Base-by-base conservation (phyloP, 2,888 invertebrate species). In the Pristionchus fissidentatus region DNA sequence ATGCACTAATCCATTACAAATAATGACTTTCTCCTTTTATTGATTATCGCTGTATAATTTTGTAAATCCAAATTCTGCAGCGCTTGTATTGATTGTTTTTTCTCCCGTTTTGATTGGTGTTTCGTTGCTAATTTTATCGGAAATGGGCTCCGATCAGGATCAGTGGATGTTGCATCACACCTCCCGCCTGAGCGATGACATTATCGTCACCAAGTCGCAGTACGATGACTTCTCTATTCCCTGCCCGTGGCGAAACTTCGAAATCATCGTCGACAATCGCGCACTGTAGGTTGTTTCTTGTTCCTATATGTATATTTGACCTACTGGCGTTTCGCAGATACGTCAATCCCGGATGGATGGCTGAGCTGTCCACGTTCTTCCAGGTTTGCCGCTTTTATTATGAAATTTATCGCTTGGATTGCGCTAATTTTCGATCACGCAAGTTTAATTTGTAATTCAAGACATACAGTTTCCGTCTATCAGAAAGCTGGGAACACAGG, bases 211-310 rank as follows among this genome's bases (percentile, higher is more conserved):
- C 8, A 85, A 88, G 62, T 86, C 87, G 62, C 84, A 84, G 55
- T 90, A 87, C 84, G 89, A 90, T 81, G 90, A 90, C 85, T 90
- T 90, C 84, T 87, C 89, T 22, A 83, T 85, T 73, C 88, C 90
- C 5, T 87, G 87, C 15, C 82, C 86, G 22, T 84, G 86, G 84
- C 86, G 90, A 26, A 85, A 82, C 35, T 88, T 87, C 79, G 88
- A 88, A 52, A 82, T 90, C 62, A 84, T 88, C 43, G 84, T 84
- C 46, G 88, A 87, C 60, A 86, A 81, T 62, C 80, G 35, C 60
- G 62, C 62, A 7, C n/a, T 62, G 46, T 62, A 32, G 62, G 60
- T 32, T 43, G 0, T 29, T 62, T 46, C n/a, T 15, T 75, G 3
- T 62, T 3, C 19, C 1, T 3, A 43, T 77, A n/a, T 32, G 3